phyloP scores from a whole-genome alignment of 2,113 vertebrate genomes.

The Bambusicola thoracicus region DNA sequence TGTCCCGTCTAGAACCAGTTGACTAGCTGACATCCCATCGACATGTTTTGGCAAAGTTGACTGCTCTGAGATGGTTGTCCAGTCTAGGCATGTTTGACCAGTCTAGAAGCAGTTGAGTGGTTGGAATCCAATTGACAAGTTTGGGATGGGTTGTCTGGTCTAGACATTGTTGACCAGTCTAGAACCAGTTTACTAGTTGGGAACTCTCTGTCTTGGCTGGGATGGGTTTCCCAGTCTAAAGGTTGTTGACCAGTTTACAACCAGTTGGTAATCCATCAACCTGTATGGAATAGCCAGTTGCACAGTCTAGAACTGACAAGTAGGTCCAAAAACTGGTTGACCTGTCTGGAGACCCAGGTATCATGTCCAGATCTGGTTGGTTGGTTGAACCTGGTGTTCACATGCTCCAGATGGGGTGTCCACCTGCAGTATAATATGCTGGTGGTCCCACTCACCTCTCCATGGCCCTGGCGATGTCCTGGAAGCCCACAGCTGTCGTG shows the following conservation, averaged over 20 bases:
- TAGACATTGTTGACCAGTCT: neutral
- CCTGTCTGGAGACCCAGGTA: neutral
- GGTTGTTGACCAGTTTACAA: too few species aligned
- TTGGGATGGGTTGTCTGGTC: too few species aligned
- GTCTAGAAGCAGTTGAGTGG: too few species aligned
- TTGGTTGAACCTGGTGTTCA: neutral
- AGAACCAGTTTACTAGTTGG: neutral
- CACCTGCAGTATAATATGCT: neutral
- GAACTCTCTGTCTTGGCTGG: neutral
- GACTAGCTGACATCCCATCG: too few species aligned
- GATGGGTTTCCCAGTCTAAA: neutral
- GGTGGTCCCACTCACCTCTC: slow-evolving; percentile 84
- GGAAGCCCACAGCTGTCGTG: slow-evolving; percentile 87
- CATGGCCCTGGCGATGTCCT: slow-evolving; percentile 89
- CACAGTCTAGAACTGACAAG: neutral
- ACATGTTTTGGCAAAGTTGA: too few species aligned
- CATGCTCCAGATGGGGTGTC: too few species aligned
- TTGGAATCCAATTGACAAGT: neutral
- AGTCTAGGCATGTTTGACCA: too few species aligned
- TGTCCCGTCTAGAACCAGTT: neutral
- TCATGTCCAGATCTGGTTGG: neutral
- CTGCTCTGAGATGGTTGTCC: neutral
- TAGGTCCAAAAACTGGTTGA: neutral
- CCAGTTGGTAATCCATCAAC: too few species aligned
- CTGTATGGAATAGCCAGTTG: neutral